phyloP scores from a whole-genome alignment of 1,140 invertebrate genomes.

The Sinella curviseta region DNA sequence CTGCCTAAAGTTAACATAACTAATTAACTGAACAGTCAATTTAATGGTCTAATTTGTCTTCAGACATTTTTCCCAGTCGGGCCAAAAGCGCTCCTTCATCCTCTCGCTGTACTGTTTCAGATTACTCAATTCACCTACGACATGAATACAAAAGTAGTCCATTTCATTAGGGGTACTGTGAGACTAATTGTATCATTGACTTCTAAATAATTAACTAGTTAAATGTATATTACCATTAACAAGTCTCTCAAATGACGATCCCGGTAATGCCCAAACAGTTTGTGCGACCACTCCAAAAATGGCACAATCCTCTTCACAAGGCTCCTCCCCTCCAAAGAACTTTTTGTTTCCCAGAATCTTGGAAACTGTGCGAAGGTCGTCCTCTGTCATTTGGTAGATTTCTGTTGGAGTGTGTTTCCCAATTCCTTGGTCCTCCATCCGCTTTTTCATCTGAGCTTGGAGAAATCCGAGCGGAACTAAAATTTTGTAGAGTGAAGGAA shows the following conservation, averaged over 20 bases:
- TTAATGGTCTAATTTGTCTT: too few species aligned
- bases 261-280: constrained; percentile 54
- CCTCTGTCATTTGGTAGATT: constrained; percentile 37
- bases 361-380: constrained; percentile 40
- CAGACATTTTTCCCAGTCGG: constrained; percentile 34
- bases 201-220: too few species aligned
- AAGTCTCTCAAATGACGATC: constrained; percentile 50
- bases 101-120: constrained; percentile 31
- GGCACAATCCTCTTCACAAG: constrained; percentile 55
- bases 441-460: background rate
- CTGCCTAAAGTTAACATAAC: too few species aligned
- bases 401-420: constrained; percentile 41
- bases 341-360: constrained; percentile 39
- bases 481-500: background rate
- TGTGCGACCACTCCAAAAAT: constrained; percentile 56
- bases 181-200: too few species aligned
- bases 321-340: constrained; percentile 55
- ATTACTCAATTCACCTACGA: constrained; percentile 31
- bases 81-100: constrained; percentile 36
- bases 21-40: too few species aligned
- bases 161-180: too few species aligned
- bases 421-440: constrained; percentile 34
- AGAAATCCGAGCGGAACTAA: background rate
- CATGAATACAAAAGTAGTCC: too few species aligned
- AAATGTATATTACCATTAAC: constrained; percentile 48